These are phyloP conservation scores for Drosophila ohnishii DNA, from an alignment of 1,140 invertebrate genomes.

Conservation along the genomic window DNA sequence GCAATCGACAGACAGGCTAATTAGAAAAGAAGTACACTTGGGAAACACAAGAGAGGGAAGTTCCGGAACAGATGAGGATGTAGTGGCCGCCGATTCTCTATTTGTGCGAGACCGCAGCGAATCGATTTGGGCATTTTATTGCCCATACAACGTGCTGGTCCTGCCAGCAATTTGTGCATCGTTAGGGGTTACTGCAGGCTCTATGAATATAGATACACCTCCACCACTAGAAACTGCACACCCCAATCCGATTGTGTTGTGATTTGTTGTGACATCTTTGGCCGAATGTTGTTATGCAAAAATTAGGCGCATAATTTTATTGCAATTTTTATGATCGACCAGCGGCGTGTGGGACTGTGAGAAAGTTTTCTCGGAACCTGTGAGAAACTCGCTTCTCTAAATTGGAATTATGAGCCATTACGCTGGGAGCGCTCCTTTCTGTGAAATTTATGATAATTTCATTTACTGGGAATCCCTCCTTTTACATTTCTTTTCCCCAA, in stretches of 20 bases:
- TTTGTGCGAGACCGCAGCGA: conserved; percentile 56
- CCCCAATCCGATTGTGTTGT: conserved; percentile 51
- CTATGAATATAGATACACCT: not conserved
- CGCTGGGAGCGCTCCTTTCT: conserved; percentile 34
- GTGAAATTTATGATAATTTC: conserved; percentile 74
- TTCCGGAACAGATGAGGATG: conserved; percentile 13
- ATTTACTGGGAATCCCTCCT: conserved; percentile 56
- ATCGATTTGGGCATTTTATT: conserved; percentile 78
- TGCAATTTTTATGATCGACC: conserved; percentile 80
- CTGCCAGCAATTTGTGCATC: conserved; percentile 70
- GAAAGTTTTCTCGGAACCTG: conserved; percentile 50
- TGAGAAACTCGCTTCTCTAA: conserved; percentile 52
- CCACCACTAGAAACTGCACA: conserved; percentile 19
- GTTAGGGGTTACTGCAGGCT: conserved; percentile 66
- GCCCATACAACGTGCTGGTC: conserved; percentile 42
- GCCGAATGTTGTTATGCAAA: conserved; percentile 82
- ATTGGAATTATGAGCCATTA: conserved; percentile 60
- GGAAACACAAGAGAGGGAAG: conserved; percentile 11
- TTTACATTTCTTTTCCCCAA: conserved; percentile 4
- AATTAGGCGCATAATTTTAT: conserved; percentile 82
- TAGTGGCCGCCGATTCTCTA: conserved; percentile 5
- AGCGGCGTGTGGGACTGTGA: conserved; percentile 31
- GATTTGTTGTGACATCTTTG: conserved; percentile 78
- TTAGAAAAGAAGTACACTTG: conserved; percentile 63
- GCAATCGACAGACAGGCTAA: conserved; percentile 66